Conservation (phyloP, 92 coral and sea anemone genomes). For the Palythoa caribaeorum region DNA sequence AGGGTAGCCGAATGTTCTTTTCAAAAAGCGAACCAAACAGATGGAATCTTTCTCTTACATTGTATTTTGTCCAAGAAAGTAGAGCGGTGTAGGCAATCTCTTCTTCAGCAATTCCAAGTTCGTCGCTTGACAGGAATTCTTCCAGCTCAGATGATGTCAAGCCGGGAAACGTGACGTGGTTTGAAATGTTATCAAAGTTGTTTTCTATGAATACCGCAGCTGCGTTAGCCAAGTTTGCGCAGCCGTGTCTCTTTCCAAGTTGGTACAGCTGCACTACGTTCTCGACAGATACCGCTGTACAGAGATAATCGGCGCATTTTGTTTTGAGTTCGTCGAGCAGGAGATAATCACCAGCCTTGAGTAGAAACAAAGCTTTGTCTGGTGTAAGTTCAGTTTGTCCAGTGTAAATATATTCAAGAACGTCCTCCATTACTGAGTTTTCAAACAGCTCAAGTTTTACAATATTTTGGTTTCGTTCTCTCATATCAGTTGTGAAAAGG, state of each 20-base stretch:
- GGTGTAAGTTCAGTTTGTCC: not conserved
- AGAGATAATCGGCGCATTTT: not conserved
- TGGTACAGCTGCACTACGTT: not conserved
- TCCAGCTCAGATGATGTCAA: slow-evolving; percentile 1
- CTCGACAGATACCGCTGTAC: not conserved
- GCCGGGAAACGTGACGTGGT: not conserved
- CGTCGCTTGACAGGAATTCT: slow-evolving; percentile 8
- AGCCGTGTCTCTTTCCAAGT: not conserved
- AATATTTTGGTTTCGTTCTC: not conserved
- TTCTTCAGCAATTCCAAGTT: slow-evolving; percentile 2
- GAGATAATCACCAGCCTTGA: slow-evolving; percentile 11
- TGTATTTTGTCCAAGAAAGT: not conserved
- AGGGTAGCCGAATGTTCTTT: slow-evolving; percentile 1
- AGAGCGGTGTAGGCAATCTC: not conserved
- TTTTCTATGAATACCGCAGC: slow-evolving; percentile 3
- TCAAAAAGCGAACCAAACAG: not conserved
- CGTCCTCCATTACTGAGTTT: slow-evolving; percentile 1
- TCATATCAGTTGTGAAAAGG: slow-evolving; percentile 2
- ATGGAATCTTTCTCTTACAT: not conserved
- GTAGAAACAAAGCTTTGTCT: not conserved
- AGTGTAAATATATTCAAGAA: slow-evolving; percentile 15
- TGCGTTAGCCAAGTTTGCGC: not conserved
- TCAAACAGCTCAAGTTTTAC: not conserved
- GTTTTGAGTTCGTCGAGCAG: slow-evolving; percentile 13
- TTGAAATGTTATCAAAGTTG: slow-evolving; percentile 23